Evolutionary conservation across 23 tunicate species (phyloP).

Genomic region (Trididemnum clinides): DNA sequence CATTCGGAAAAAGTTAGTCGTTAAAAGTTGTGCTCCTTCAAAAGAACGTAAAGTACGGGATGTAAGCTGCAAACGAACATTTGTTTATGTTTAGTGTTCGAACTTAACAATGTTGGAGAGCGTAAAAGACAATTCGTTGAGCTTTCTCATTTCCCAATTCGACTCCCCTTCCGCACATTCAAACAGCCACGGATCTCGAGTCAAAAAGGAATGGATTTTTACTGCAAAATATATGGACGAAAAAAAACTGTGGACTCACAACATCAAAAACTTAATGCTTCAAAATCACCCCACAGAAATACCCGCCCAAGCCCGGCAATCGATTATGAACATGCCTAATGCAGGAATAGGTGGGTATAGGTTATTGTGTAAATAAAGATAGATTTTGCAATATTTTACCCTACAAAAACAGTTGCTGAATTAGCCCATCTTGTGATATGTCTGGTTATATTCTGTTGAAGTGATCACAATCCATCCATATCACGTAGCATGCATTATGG

Average conservation of each 20-base stretch:
- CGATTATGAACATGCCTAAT: conserved; percentile 36
- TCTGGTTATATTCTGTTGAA: too few relatives aligned
- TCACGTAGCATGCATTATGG: too few relatives aligned
- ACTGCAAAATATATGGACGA: conserved; percentile 48
- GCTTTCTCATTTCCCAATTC: conserved; percentile 61
- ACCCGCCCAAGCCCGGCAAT: conserved; percentile 58
- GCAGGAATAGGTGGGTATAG: conserved; percentile 10
- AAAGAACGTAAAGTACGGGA: too few relatives aligned
- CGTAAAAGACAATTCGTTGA: conserved; percentile 54
- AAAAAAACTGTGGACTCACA: conserved; percentile 71
- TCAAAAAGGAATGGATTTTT: conserved; percentile 20
- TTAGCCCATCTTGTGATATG: too few relatives aligned
- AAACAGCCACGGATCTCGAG: background rate
- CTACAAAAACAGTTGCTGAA: too few relatives aligned
- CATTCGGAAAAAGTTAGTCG: too few relatives aligned
- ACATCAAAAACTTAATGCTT: conserved; percentile 67
- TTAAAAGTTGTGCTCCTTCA: too few relatives aligned
- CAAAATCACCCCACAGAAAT: conserved; percentile 63
- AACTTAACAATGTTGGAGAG: conserved; percentile 68
- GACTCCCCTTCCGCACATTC: background rate
- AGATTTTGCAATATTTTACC: too few relatives aligned
- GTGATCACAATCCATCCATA: too few relatives aligned
- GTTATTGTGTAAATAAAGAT: too few relatives aligned
- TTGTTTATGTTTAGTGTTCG: conserved; percentile 56
- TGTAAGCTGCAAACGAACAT: too few relatives aligned